Percentiles rank a stretch among this genome's conserved stretches.
Conservation (phyloP, 2,888 invertebrate species). For the Drosophila differens region DNA sequence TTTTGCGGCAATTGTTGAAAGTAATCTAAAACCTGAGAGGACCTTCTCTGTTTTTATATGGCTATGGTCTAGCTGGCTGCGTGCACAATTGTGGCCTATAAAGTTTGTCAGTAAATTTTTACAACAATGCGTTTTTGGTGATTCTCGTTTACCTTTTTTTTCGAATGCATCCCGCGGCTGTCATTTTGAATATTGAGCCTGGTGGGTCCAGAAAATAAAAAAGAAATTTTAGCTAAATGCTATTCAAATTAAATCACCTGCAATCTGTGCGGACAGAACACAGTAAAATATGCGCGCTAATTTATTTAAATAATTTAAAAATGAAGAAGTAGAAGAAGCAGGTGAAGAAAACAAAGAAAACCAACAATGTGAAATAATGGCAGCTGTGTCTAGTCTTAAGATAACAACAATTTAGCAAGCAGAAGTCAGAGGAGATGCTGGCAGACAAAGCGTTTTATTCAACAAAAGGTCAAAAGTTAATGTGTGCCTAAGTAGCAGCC, state of each 20-base stretch:
- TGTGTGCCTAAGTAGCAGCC: constrained; percentile 74
- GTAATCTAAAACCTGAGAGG: constrained; percentile 23
- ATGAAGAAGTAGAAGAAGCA: constrained; percentile 16
- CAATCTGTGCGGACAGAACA: constrained; percentile 58
- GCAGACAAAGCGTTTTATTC: constrained; percentile 61
- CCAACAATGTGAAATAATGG: constrained; percentile 52
- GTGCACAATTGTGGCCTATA: constrained; percentile 68
- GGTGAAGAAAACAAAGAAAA: constrained; percentile 19
- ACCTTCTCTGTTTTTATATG: constrained; percentile 23
- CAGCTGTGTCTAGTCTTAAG: constrained; percentile 74
- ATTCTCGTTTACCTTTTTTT: constrained; percentile 12
- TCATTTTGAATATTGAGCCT: constrained; percentile 22
- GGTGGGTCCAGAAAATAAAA: constrained; percentile 14
- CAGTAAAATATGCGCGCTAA: constrained; percentile 58
- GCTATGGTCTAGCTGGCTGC: constrained; percentile 24
- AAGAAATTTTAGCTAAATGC: constrained; percentile 55
- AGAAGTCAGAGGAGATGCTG: constrained; percentile 28
- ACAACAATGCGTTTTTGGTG: constrained; percentile 62
- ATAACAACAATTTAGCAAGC: constrained; percentile 60
- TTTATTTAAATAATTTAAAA: constrained; percentile 80
- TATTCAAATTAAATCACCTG: constrained; percentile 74
- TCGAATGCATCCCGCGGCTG: constrained; percentile 52
- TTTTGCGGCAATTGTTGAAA: constrained; percentile 38
- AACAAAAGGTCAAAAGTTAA: constrained; percentile 79
- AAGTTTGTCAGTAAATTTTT: constrained; percentile 72